Conservation (phyloP, 2,113 vertebrate genomes). For the Hiodon alosoides region DNA sequence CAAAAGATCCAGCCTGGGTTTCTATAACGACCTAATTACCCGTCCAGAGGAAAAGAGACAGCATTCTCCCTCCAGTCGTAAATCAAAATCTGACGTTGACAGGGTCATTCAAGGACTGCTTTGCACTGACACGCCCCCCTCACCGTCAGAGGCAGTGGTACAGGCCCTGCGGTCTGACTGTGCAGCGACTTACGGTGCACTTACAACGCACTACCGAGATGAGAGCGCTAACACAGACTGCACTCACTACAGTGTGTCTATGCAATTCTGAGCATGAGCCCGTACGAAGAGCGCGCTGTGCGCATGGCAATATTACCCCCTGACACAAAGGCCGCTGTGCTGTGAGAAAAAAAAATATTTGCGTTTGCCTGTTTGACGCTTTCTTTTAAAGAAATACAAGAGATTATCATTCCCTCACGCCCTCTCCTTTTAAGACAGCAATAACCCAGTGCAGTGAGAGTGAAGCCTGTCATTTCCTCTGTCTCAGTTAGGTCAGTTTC, state of each 20-base stretch:
- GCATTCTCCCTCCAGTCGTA: conserved; percentile 56
- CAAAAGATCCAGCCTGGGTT: conserved; percentile 44
- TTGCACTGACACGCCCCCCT: conserved; percentile 35
- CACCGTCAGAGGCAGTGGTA: conserved; percentile 7
- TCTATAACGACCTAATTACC: conserved; percentile 66
- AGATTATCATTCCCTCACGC: conserved; percentile 20
- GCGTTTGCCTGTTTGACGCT: not conserved
- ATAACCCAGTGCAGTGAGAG: conserved; percentile 55
- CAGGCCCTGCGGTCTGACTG: conserved; percentile 49
- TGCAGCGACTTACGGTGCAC: conserved; percentile 41
- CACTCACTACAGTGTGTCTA: conserved; percentile 46
- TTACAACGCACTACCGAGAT: conserved; percentile 36
- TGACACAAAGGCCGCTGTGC: not conserved
- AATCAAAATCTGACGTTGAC: conserved; percentile 61
- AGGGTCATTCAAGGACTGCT: conserved; percentile 63
- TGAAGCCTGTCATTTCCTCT: not conserved
- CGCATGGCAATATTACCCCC: not conserved
- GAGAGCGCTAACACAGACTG: not conserved
- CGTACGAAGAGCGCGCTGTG: conserved; percentile 28
- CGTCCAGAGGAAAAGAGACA: conserved; percentile 53
- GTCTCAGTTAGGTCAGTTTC: not conserved
- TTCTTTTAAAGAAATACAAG: not conserved
- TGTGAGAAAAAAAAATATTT: not conserved
- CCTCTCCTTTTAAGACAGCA: conserved; percentile 59
- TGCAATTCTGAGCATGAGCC: conserved; percentile 46